Evolutionary conservation across 2,797 vertebrate genomes (phyloP).

Genomic region (Crenichthys baileyi): DNA sequence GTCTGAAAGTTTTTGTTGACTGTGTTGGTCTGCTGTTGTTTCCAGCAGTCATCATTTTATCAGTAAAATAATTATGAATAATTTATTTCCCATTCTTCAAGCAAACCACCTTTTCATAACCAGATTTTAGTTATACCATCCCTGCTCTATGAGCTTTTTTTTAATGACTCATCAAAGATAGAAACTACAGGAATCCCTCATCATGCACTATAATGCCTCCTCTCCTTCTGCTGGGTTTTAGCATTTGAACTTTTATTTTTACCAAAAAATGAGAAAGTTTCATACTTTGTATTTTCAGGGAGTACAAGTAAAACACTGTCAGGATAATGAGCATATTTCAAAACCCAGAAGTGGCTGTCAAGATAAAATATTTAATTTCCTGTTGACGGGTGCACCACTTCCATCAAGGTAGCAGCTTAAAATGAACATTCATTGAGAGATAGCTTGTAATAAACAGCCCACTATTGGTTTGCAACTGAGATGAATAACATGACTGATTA

Average conservation of each 20-base stretch:
- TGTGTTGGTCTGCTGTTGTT: not conserved
- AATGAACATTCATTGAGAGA: no score
- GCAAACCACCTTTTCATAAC: not conserved
- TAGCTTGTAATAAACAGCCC: not conserved
- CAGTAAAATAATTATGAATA: not conserved
- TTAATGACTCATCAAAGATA: not conserved
- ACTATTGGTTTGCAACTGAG: not conserved
- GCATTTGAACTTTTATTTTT: not conserved
- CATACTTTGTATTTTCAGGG: no score
- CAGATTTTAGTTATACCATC: not conserved
- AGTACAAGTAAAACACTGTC: not conserved
- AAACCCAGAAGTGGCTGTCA: not conserved
- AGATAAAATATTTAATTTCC: not conserved
- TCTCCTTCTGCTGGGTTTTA: not conserved
- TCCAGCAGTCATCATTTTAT: not conserved
- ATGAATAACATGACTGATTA: not conserved
- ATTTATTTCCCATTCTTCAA: not conserved
- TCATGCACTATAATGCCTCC: no score
- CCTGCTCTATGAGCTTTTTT: not conserved
- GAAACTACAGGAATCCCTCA: not conserved
- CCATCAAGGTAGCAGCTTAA: not conserved
- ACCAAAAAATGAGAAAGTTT: not conserved
- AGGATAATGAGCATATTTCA: not conserved
- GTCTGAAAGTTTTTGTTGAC: not conserved
- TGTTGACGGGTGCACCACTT: not conserved